Conservation (phyloP, 2,113 vertebrate genomes). For the Leptodactylus fuscus region DNA sequence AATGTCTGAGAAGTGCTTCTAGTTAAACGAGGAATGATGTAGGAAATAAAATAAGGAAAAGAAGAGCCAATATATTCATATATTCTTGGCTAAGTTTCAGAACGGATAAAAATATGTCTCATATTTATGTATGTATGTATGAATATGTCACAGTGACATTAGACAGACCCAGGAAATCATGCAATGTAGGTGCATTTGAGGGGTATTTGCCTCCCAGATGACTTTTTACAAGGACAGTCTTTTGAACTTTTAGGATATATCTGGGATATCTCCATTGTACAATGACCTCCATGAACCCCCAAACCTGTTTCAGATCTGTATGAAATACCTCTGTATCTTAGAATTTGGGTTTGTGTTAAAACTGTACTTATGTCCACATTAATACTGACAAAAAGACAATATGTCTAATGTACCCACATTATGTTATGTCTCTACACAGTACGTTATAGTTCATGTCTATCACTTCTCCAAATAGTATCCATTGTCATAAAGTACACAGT, state of each 20-base stretch:
- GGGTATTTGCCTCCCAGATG: conserved; percentile 9
- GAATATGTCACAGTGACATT: conserved; percentile 36
- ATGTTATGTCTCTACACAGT: too few species aligned
- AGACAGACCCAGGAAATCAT: not conserved
- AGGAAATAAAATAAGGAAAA: conserved; percentile 38
- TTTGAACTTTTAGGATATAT: not conserved
- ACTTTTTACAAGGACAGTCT: not conserved
- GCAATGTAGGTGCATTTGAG: not conserved
- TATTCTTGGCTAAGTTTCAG: conserved; percentile 39
- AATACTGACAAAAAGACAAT: too few species aligned
- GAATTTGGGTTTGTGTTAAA: not conserved
- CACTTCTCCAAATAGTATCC: too few species aligned
- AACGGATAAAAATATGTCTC: conserved; percentile 37
- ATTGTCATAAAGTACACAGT: too few species aligned
- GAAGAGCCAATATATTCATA: conserved; percentile 37
- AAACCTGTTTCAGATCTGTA: not conserved
- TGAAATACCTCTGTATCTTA: too few species aligned
- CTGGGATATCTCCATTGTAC: not conserved
- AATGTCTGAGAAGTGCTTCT: conserved; percentile 46
- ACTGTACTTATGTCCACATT: too few species aligned
- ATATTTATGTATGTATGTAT: conserved; percentile 45
- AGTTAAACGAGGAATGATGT: conserved; percentile 32
- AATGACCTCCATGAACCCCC: not conserved
- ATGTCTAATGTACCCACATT: too few species aligned
- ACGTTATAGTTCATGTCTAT: too few species aligned